Base-by-base conservation (phyloP, 2,113 vertebrate species). In the Chionodraco myersi region DNA sequence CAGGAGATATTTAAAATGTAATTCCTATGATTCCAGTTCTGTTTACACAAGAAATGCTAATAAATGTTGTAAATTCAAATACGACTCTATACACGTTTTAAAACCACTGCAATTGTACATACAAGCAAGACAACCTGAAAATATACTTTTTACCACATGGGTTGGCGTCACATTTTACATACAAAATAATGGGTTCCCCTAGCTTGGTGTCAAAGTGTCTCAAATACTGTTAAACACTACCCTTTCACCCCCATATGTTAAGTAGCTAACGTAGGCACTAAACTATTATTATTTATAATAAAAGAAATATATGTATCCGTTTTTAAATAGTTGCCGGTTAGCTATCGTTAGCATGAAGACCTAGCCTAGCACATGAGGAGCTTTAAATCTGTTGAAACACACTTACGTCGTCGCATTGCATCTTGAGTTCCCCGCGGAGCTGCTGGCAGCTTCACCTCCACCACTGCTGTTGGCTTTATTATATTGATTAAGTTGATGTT, bases 401-500 rank as follows among this genome's bases (percentile, higher is more conserved):
- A 94, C 95, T 94, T 61, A 96, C 95, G 66, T 95, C 94, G 91
- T 96, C 95, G 94, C 94, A 93, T 14, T 96, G 95, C 95, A 96
- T 96, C 23, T 83, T 91, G 8, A 0, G 0, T 11, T 64, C 21
- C n/a, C 75, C 2, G 0, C 30, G 0, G 47, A 48, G 18, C 23
- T 18, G 34, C 56, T 53, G 4, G 2, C n/a, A 15, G 21, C 13
- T 11, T 81, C 71, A 1, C 26, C 5, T 0, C 18, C 1, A 11
- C 26, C 23, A 52, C 0, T 5, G 0, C 1, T 0, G 26, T 1
- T 2, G 4, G 15, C 30, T 52, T 23, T 0, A 0, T 0, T 0
- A 0, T 4, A n/a, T 23, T 5, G 0, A 65, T 60, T 0, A 0
- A 7, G 3, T 34, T 12, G 23, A 9, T 2, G 4, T 53, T 1